Evolutionary conservation across 2,888 invertebrate genomes (phyloP).

Genomic region (Amphimallon solstitiale): DNA sequence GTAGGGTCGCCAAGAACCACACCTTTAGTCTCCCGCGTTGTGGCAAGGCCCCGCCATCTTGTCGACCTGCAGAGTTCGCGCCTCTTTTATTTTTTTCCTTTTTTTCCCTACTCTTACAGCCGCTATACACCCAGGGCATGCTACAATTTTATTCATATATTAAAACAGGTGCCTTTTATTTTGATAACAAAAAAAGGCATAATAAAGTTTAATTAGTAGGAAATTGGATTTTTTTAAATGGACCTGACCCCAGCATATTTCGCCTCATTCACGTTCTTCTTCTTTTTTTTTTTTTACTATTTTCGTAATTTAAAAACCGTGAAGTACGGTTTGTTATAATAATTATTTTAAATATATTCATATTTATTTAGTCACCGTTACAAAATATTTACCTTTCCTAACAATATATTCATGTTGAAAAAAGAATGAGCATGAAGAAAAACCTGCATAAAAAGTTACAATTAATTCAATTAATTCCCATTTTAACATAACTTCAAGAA

Average conservation of each 20-base stretch:
- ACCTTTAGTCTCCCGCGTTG: slow-evolving; percentile 51
- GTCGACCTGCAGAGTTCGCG: slow-evolving; percentile 47
- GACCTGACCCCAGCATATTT: background rate
- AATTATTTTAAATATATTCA: slow-evolving; percentile 2
- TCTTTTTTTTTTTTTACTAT: background rate
- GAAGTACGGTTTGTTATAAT: background rate
- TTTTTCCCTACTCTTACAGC: background rate
- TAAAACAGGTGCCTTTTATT: slow-evolving; percentile 39
- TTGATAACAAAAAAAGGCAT: slow-evolving; percentile 32
- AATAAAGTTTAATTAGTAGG: slow-evolving; percentile 35
- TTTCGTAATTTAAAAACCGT: background rate
- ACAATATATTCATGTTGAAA: too few relatives aligned
- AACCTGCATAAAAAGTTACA: too few relatives aligned
- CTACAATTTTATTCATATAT: slow-evolving; percentile 41
- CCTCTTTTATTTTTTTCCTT: slow-evolving; percentile 44
- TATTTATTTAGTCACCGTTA: background rate
- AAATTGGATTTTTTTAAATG: slow-evolving; percentile 34
- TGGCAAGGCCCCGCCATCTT: slow-evolving; percentile 50
- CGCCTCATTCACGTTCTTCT: background rate
- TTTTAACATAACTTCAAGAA: too few relatives aligned
- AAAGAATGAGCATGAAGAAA: too few relatives aligned
- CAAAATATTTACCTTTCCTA: background rate
- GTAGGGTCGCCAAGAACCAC: slow-evolving; percentile 51
- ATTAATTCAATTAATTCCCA: too few relatives aligned
- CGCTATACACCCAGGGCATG: slow-evolving; percentile 36